These are phyloP conservation scores for Leuciscus idus DNA, from an alignment of 2,113 vertebrate species.

Conservation along the genomic window DNA sequence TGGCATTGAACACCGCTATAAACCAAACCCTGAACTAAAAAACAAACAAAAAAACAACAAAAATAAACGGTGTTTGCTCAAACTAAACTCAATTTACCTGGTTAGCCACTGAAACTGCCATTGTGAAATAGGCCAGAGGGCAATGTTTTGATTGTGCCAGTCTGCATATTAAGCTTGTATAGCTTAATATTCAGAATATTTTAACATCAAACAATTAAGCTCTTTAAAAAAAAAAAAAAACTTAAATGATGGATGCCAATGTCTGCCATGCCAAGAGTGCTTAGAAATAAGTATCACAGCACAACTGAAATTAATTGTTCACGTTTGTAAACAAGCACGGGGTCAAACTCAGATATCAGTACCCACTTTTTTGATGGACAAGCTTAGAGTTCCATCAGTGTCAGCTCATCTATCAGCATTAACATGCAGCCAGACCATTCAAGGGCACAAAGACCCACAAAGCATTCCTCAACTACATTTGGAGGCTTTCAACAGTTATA, in stretches of 20 bases:
- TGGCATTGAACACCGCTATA: background rate
- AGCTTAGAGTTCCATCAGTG: constrained; percentile 23
- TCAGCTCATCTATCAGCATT: constrained; percentile 53
- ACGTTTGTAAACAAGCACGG: constrained; percentile 11
- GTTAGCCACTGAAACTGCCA: no score
- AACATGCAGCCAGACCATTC: constrained; percentile 47
- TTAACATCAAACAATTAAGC: background rate
- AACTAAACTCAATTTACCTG: background rate
- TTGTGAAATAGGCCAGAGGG: background rate
- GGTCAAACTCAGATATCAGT: constrained; percentile 32
- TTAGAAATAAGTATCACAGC: background rate
- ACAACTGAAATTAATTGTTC: background rate
- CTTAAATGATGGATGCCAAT: constrained; percentile 28
- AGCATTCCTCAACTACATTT: constrained; percentile 22
- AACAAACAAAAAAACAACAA: background rate
- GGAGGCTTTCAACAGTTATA: constrained; percentile 36
- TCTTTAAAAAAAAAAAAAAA: background rate
- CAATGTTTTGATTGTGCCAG: background rate
- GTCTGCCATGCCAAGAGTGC: background rate
- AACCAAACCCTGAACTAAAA: background rate
- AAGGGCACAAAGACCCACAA: constrained; percentile 47
- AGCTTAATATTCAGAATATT: background rate
- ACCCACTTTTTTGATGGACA: constrained; percentile 36
- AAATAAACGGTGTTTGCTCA: background rate
- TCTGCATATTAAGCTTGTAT: background rate